Evolutionary conservation across 2,888 invertebrate genomes (phyloP), one percentile per base, ranked within the genome.

Genomic region (Spisula subtruncata): DNA sequence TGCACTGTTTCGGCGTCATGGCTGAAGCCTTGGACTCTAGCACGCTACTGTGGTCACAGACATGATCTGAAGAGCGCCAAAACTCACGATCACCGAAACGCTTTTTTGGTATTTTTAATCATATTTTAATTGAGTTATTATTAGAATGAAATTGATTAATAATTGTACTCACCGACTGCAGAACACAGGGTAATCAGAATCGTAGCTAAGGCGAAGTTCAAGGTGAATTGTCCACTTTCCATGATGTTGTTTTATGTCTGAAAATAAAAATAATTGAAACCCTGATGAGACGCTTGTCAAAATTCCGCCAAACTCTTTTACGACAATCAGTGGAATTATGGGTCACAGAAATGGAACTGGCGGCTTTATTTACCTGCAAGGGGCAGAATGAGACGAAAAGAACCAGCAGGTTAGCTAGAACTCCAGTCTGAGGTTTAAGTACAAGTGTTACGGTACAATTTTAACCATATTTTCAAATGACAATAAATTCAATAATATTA

Each of bases 111-210:
- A 41, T 5, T 8, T 41, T 41, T 41, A 41, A 41, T 41, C 41
- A 2, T 5, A 41, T 5, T 41, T 41, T 41, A 41, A 41, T 41
- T 41, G 41, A 41, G 41, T 41, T 2, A 41, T 41, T 41, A 41
- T 66, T 25, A 66, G 5, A 41, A 41, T 41, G 8, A n/a, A 25
- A 66, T 8, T 25, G 8, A 66, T 66, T 66, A 66, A 25, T n/a
- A 60, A n/a, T 48, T 35, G 6, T 51, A 85, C 85, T 85, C 29
- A 85, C 85, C 85, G 12, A 85, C 79, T 20, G 85, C 85, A 41
- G 54, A 75, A 35, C 85, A 85, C 12, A 85, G 32, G 8, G 85
- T 32, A n/a, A 79, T 35, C 14, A 85, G 79, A 25, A 85, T 18
- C 16, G 29, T 75, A 4, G 29, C 75, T 25, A 85, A 25, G 29